Percentiles rank a stretch among this genome's conserved stretches.
These are phyloP conservation scores for Gryon sp. DNA, from an alignment of 1,140 invertebrate species.

Conservation along the genomic window DNA sequence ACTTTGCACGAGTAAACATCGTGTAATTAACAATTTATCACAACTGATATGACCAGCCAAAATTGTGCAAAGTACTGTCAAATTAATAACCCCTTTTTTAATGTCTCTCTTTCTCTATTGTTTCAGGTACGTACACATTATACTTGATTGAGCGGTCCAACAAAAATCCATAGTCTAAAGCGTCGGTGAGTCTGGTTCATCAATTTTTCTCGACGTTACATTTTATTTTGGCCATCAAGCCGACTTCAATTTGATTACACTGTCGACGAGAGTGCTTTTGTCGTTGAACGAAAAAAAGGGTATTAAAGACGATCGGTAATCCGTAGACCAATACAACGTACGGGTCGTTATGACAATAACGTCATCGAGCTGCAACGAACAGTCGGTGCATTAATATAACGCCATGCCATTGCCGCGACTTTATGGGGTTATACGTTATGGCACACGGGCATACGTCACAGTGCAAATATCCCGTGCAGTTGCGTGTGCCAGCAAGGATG, in stretches of 20 bases:
- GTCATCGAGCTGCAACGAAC: conserved; percentile 29
- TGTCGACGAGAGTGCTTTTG: conserved; percentile 37
- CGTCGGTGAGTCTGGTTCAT: conserved; percentile 48
- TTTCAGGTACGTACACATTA: conserved; percentile 47
- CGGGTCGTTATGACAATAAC: conserved; percentile 34
- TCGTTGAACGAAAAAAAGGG: conserved; percentile 13
- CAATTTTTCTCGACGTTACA: conserved; percentile 37
- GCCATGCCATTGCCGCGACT: conserved; percentile 62
- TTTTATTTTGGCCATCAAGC: conserved; percentile 32
- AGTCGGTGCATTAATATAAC: conserved; percentile 66
- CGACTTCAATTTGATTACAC: conserved; percentile 45
- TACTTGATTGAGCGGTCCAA: background rate
- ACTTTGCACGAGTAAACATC: too few species aligned
- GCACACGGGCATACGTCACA: conserved; percentile 27
- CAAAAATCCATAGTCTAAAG: conserved; percentile 30
- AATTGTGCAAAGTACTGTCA: too few species aligned
- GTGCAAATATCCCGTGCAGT: conserved; percentile 38
- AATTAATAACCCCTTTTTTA: conserved; percentile 26
- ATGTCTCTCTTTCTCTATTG: too few species aligned
- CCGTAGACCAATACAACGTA: conserved; percentile 33
- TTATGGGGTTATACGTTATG: conserved; percentile 70
- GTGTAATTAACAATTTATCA: too few species aligned
- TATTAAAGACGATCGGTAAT: conserved; percentile 52
- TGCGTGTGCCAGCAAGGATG: conserved; percentile 30
- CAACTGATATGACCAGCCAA: too few species aligned